Percentiles rank a stretch among this genome's conserved stretches.
These are phyloP conservation scores for Byasa hedistus DNA, from an alignment of 2,888 invertebrate species.

Conservation along the genomic window DNA sequence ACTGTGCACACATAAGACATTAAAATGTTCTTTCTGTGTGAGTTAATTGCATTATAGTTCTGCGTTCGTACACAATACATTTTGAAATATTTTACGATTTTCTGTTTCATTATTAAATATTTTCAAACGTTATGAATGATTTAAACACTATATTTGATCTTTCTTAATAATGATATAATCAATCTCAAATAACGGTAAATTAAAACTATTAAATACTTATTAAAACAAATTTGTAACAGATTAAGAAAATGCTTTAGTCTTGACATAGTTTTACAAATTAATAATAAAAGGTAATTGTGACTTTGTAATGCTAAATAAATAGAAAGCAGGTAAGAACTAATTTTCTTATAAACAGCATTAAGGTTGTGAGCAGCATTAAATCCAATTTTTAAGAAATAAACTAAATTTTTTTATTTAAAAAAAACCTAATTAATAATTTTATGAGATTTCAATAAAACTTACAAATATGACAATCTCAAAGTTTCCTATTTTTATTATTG, in stretches of 20 bases:
- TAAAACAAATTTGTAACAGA: background rate
- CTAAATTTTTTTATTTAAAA: background rate
- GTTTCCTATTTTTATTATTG: no score
- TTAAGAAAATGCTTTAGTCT: constrained; percentile 9
- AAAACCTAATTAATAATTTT: background rate
- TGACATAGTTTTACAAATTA: constrained; percentile 16
- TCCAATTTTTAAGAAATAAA: background rate
- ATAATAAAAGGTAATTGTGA: constrained; percentile 12
- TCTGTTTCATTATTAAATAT: constrained; percentile 48
- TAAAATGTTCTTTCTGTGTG: constrained; percentile 58
- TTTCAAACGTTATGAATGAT: constrained; percentile 33
- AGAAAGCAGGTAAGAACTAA: background rate
- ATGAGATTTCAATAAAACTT: no score
- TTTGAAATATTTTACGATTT: constrained; percentile 61
- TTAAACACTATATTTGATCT: background rate
- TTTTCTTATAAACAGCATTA: background rate
- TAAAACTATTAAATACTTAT: background rate
- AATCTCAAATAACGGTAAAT: background rate
- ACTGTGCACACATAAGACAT: constrained; percentile 66
- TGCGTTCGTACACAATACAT: constrained; percentile 65
- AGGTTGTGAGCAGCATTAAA: background rate
- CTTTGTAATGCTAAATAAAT: constrained; percentile 6
- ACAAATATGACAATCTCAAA: no score
- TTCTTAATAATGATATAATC: no score
- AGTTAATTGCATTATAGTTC: constrained; percentile 76